A percentile compares a stretch with the other conserved stretches of the same genome.
Conservation (phyloP, 2,113 vertebrate species). For the Microcebus murinus region DNA sequence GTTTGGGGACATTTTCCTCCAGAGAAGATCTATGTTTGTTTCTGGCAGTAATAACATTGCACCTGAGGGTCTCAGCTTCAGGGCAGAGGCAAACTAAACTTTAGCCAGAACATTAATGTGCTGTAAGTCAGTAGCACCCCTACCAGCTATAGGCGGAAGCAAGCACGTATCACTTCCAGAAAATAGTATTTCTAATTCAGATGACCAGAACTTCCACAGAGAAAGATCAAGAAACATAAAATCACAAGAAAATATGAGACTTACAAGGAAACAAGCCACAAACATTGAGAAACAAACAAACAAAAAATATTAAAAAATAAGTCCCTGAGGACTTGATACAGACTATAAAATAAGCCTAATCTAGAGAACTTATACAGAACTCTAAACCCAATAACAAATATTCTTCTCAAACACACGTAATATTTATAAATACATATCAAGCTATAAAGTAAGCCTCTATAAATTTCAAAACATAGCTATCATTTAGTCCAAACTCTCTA, state of each 20-base stretch:
- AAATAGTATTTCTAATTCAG: background rate
- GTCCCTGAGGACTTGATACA: background rate
- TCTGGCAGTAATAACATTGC: background rate
- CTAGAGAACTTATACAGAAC: background rate
- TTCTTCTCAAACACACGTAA: background rate
- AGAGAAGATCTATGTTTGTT: background rate
- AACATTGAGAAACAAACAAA: background rate
- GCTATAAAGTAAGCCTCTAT: background rate
- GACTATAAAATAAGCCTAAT: background rate
- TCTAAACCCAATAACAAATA: background rate
- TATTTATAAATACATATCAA: background rate
- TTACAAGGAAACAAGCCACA: background rate
- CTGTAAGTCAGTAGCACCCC: background rate
- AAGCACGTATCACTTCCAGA: background rate
- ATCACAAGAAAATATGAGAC: background rate
- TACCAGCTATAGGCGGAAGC: background rate
- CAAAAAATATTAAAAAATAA: background rate
- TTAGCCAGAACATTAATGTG: background rate
- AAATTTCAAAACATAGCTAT: background rate
- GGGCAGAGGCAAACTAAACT: background rate
- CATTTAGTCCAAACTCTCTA: background rate
- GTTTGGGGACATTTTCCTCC: background rate
- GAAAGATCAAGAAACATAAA: conserved; percentile 24
- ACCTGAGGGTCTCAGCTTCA: background rate
- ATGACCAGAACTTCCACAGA: background rate